Conservation (phyloP, 2,113 vertebrate genomes). For the Gavialis gangeticus region DNA sequence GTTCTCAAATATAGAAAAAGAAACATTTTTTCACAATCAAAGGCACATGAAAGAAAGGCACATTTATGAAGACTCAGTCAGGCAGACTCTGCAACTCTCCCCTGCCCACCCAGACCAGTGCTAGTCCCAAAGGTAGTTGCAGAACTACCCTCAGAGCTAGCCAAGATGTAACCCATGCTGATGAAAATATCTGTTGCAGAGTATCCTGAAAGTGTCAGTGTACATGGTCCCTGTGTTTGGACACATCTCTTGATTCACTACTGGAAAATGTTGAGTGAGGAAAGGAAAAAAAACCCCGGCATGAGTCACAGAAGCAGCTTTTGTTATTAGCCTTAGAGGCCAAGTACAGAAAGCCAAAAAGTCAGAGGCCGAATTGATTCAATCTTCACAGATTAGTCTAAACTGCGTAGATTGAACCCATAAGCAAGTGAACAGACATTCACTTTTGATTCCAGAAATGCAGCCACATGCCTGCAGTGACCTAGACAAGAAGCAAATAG, state of each 20-base stretch:
- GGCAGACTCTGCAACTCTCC: not conserved
- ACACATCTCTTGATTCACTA: slow-evolving; percentile 47
- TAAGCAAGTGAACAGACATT: too few relatives aligned
- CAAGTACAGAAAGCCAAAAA: too few relatives aligned
- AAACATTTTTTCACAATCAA: not conserved
- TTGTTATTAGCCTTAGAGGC: not conserved
- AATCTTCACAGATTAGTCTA: too few relatives aligned
- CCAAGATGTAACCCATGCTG: not conserved
- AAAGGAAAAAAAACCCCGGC: slow-evolving; percentile 1
- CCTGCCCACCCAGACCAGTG: not conserved
- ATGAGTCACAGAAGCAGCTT: not conserved
- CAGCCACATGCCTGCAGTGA: too few relatives aligned
- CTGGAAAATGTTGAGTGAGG: slow-evolving; percentile 4
- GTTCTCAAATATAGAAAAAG: slow-evolving; percentile 25
- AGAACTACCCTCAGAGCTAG: not conserved
- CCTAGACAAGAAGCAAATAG: too few relatives aligned
- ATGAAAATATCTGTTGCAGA: not conserved
- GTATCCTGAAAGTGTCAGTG: slow-evolving; percentile 16
- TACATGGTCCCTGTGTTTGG: not conserved
- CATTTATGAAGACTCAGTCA: slow-evolving; percentile 39
- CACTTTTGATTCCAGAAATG: too few relatives aligned
- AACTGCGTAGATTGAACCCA: too few relatives aligned
- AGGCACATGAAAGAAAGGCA: not conserved
- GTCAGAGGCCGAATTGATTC: too few relatives aligned
- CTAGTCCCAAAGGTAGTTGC: not conserved